Conservation (phyloP, 2,797 vertebrate species). For the Gobio occitaniae region DNA sequence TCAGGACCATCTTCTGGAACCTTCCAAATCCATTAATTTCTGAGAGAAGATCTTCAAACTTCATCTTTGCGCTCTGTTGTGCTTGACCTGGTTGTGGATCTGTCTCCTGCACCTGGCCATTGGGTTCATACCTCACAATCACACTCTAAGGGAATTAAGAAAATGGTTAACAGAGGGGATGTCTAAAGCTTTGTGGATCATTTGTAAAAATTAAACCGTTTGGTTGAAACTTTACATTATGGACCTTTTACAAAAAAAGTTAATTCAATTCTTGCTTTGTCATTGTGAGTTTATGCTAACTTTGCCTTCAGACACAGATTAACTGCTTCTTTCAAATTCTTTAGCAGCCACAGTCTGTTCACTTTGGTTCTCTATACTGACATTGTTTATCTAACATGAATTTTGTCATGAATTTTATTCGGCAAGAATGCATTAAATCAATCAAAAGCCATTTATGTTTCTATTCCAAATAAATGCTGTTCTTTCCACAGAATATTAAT, state of each 20-base stretch:
- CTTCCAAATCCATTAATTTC: constrained; percentile 86
- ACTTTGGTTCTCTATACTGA: neutral
- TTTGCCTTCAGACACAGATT: neutral
- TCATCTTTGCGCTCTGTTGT: constrained; percentile 74
- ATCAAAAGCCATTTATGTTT: neutral
- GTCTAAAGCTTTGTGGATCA: constrained; percentile 1
- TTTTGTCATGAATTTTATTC: neutral
- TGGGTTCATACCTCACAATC: neutral
- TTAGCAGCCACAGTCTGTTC: neutral
- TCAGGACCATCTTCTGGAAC: constrained; percentile 84
- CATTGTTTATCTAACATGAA: neutral
- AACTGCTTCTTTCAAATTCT: neutral
- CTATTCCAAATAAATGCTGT: neutral
- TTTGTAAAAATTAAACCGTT: constrained; percentile 28
- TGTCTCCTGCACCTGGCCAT: neutral
- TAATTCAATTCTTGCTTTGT: constrained; percentile 31
- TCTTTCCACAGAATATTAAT: neutral
- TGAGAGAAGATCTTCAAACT: constrained; percentile 86
- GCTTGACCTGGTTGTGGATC: neutral
- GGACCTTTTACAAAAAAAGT: neutral
- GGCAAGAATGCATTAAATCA: neutral
- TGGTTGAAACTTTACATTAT: constrained; percentile 9
- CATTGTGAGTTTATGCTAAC: neutral
- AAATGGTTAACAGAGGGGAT: constrained; percentile 23
- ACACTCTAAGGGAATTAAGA: neutral